Evolutionary conservation across 2,113 vertebrate species (phyloP), one percentile per base, ranked within the genome.

Genomic region (Ictidomys tridecemlineatus): DNA sequence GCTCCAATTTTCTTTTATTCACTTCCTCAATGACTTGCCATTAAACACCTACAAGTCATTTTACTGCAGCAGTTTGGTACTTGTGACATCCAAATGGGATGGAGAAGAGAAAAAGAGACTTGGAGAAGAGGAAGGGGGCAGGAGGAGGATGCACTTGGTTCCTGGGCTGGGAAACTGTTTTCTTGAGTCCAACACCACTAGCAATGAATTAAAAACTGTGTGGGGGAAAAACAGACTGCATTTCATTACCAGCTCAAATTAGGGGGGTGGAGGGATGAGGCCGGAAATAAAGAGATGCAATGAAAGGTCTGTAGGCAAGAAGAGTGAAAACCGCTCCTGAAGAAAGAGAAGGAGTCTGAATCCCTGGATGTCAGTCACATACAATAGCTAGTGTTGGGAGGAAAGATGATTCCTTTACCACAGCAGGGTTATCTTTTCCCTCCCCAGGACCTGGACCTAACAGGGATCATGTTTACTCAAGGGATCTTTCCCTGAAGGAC

Each of bases 11-110:
- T 98, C 97, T 98, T 98, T 97, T 98, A 98, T 98, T 97, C 97
- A 89, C 98, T 98, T 98, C 98, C 96, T 98, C 97, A 98, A 97
- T 98, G 98, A 98, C 97, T 98, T 97, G 93, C 95, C 98, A 98
- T 98, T 98, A 98, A 99, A 99, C 98, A 98, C 98, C 98, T 98
- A 98, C 98, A 91, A 98, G 96, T 98, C 97, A 97, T 97, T 98
- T 98, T 98, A 98, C 98, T 97, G 97, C 97, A 85, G 96, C 51
- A 73, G 96, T 98, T 95, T 97, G 86, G 96, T 97, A 87, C 97
- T 97, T 88, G 85, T 3, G 32, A 92, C 98, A 97, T 96, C 89
- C 91, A 95, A 97, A 98, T 94, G 65, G 77, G 63, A 89, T n/a
- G n/a, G 65, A 85, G 77, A 91, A 88, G 67, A 97, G 86, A 70